Conservation (phyloP, 2,797 vertebrate species). For the Typhlichthys eigenmanni region DNA sequence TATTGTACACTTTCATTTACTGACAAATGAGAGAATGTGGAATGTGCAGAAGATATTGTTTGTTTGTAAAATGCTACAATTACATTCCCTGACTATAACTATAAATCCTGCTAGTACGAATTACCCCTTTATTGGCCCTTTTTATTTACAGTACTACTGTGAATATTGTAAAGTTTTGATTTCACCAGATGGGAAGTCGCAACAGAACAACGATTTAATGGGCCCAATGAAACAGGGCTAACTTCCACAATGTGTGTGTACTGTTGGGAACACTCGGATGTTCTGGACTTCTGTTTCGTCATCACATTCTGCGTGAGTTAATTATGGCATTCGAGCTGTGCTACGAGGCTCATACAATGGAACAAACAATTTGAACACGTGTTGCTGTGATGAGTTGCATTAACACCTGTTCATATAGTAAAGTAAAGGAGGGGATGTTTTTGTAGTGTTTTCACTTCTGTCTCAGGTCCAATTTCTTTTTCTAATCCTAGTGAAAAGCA, state of each 20-base stretch:
- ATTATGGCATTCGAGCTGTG: constrained; percentile 54
- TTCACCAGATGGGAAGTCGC: constrained; percentile 56
- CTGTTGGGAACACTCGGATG: constrained; percentile 59
- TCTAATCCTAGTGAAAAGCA: constrained; percentile 10
- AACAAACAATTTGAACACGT: constrained; percentile 26
- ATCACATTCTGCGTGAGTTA: constrained; percentile 57
- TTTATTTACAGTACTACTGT: constrained; percentile 48
- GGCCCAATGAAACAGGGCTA: constrained; percentile 45
- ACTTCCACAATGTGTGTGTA: constrained; percentile 55
- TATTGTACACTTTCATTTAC: constrained; percentile 39
- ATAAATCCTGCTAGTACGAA: constrained; percentile 39
- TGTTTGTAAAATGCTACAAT: constrained; percentile 25
- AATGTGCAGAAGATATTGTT: constrained; percentile 20
- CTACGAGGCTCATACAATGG: constrained; percentile 37
- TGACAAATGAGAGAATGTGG: constrained; percentile 33
- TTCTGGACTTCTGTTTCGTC: constrained; percentile 60
- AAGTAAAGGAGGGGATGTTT: constrained; percentile 20
- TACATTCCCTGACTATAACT: constrained; percentile 32
- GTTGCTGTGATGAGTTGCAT: constrained; percentile 35
- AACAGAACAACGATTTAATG: constrained; percentile 53
- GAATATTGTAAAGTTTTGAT: constrained; percentile 54
- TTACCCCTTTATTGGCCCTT: constrained; percentile 44
- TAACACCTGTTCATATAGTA: constrained; percentile 14
- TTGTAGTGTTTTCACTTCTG: constrained; percentile 26
- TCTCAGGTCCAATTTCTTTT: constrained; percentile 16